Percentiles rank a stretch among this genome's conserved stretches.
Evolutionary conservation across 2,888 invertebrate genomes (phyloP).

Genomic region (Sphinx pinastri): DNA sequence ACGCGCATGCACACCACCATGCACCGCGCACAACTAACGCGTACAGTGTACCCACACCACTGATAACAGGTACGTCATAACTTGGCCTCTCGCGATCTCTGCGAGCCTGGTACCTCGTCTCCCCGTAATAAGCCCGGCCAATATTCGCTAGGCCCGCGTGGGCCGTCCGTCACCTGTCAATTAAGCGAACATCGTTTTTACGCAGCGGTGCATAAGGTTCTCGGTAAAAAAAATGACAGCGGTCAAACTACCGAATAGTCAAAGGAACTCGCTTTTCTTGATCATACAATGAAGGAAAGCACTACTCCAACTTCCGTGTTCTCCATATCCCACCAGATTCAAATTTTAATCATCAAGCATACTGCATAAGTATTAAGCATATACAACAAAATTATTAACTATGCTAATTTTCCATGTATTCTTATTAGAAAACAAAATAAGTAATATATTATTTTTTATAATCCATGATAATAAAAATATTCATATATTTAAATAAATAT

Average conservation of each 20-base stretch:
- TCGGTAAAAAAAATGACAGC: too few relatives aligned
- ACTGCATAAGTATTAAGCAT: too few relatives aligned
- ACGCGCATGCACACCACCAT: constrained; percentile 63
- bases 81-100: constrained; percentile 68
- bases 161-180: too few relatives aligned
- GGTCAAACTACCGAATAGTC: too few relatives aligned
- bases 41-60: constrained; percentile 53
- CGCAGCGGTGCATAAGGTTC: too few relatives aligned
- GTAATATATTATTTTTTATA: too few relatives aligned
- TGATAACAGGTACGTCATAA: constrained; percentile 71
- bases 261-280: constrained; percentile 79
- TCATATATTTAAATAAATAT: too few relatives aligned
- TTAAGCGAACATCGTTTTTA: too few relatives aligned
- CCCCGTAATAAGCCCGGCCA: constrained; percentile 83
- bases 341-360: constrained; percentile 1
- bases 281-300: constrained; percentile 66
- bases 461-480: too few relatives aligned
- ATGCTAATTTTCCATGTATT: not conserved
- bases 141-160: too few relatives aligned
- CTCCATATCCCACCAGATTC: constrained; percentile 35
- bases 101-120: constrained; percentile 76
- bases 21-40: constrained; percentile 23
- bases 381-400: not conserved
- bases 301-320: constrained; percentile 70
- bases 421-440: too few relatives aligned